Conservation (phyloP, 2,797 vertebrate genomes). For the Dryobates pubescens region DNA sequence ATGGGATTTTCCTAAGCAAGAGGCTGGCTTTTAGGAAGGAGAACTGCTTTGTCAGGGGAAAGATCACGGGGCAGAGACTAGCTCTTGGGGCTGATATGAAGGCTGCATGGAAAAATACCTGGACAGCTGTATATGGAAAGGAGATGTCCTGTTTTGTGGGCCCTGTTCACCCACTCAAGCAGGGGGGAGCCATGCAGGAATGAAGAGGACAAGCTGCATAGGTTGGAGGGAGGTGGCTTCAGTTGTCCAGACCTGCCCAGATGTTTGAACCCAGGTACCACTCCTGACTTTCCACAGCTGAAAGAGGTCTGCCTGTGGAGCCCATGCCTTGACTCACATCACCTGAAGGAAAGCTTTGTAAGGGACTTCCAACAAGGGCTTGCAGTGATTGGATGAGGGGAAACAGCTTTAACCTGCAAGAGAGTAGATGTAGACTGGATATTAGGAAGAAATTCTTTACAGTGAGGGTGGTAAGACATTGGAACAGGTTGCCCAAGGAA, state of each 20-base stretch:
- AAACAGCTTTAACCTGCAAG: too few relatives aligned
- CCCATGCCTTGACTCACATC: too few relatives aligned
- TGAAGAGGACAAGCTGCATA: background rate
- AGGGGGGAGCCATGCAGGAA: background rate
- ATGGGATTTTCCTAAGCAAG: background rate
- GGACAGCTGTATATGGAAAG: background rate
- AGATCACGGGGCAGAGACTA: background rate
- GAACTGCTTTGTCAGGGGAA: background rate
- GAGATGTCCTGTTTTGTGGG: background rate
- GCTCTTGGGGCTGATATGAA: background rate
- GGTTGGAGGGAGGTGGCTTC: background rate
- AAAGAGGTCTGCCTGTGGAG: background rate
- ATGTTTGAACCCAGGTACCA: background rate
- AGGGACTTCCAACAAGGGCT: too few relatives aligned
- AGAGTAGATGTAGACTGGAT: too few relatives aligned
- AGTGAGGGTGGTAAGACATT: too few relatives aligned
- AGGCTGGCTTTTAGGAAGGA: background rate
- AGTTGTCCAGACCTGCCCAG: background rate
- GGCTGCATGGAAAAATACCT: background rate
- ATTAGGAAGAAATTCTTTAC: too few relatives aligned
- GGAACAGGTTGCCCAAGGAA: too few relatives aligned
- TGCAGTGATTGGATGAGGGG: too few relatives aligned
- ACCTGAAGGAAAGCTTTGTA: too few relatives aligned
- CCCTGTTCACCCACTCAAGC: rapidly evolving
- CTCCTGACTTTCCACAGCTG: background rate